A percentile compares a stretch with the other conserved stretches of the same genome.
Evolutionary conservation across 2,888 invertebrate genomes (phyloP).

Genomic region (Zeuzera pyrina): DNA sequence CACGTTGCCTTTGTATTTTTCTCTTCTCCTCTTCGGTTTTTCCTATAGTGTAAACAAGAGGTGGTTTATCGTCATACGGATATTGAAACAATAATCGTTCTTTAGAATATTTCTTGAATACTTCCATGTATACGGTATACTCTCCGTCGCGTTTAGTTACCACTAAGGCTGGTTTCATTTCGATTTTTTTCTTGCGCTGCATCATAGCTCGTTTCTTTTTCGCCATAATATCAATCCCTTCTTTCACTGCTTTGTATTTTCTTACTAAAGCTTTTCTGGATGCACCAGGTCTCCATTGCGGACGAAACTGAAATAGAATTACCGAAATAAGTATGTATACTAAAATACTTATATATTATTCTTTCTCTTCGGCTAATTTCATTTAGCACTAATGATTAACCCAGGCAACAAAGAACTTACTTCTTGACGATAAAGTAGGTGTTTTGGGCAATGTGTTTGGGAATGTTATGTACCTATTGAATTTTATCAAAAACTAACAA

Average conservation of each 20-base stretch:
- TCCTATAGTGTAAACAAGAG: slow-evolving; percentile 51
- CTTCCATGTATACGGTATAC: slow-evolving; percentile 60
- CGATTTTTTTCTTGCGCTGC: slow-evolving; percentile 54
- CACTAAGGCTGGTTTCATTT: slow-evolving; percentile 50
- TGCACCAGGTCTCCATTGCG: slow-evolving; percentile 62
- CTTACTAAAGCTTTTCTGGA: slow-evolving; percentile 49
- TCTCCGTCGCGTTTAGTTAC: slow-evolving; percentile 54
- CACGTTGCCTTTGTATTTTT: slow-evolving; percentile 46
- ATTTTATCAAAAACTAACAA: too few species aligned
- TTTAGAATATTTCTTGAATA: slow-evolving; percentile 59
- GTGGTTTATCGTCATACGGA: slow-evolving; percentile 60
- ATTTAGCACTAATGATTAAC: too few species aligned
- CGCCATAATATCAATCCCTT: slow-evolving; percentile 45
- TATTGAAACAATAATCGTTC: slow-evolving; percentile 51
- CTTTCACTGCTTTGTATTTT: slow-evolving; percentile 43
- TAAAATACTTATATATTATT: background rate
- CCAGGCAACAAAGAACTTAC: too few species aligned
- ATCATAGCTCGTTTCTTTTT: slow-evolving; percentile 56
- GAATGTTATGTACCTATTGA: too few species aligned
- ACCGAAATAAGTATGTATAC: slow-evolving; percentile 1
- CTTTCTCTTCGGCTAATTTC: background rate
- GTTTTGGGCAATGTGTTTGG: too few species aligned
- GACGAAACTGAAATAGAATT: slow-evolving; percentile 38
- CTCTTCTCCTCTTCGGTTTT: slow-evolving; percentile 51
- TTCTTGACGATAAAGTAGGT: too few species aligned